These are phyloP conservation scores for Danio jaintianensis DNA, from an alignment of 2,797 vertebrate genomes.

Conservation along the genomic window DNA sequence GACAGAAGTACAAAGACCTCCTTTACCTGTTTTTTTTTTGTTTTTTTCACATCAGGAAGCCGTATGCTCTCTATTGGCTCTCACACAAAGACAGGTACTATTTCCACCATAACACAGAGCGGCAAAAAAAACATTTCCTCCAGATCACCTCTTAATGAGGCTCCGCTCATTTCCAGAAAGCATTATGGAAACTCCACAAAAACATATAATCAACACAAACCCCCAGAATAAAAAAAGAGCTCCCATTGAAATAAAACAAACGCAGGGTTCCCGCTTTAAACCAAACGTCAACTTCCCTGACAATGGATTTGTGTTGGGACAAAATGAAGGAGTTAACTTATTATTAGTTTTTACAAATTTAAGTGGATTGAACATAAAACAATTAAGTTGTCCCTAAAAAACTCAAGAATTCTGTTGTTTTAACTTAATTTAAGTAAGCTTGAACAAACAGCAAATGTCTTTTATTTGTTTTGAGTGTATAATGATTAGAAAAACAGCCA, in stretches of 20 bases:
- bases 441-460: too few relatives aligned
- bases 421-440: too few relatives aligned
- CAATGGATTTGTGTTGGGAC: too few relatives aligned
- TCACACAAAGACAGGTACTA: constrained; percentile 31
- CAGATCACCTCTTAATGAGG: constrained; percentile 38
- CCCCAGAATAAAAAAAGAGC: constrained; percentile 63
- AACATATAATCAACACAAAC: constrained; percentile 28
- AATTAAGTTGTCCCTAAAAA: too few relatives aligned
- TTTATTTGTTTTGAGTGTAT: too few relatives aligned
- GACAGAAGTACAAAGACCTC: constrained; percentile 70
- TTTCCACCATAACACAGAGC: constrained; percentile 5
- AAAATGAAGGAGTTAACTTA: too few relatives aligned
- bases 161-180: neutral
- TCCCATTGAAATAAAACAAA: constrained; percentile 68
- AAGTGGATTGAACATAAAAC: too few relatives aligned
- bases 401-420: too few relatives aligned
- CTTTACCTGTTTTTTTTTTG: constrained; percentile 61
- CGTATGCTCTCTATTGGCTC: constrained; percentile 44
- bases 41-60: constrained; percentile 68
- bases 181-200: neutral
- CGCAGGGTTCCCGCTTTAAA: neutral
- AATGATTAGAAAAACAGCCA: too few relatives aligned
- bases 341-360: too few relatives aligned
- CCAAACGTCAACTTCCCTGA: too few relatives aligned
- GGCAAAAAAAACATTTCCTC: constrained; percentile 5